Evolutionary conservation across 35 echinoderm and acorn worm species (phyloP).

Genomic region (Eucidaris tribuloides): DNA sequence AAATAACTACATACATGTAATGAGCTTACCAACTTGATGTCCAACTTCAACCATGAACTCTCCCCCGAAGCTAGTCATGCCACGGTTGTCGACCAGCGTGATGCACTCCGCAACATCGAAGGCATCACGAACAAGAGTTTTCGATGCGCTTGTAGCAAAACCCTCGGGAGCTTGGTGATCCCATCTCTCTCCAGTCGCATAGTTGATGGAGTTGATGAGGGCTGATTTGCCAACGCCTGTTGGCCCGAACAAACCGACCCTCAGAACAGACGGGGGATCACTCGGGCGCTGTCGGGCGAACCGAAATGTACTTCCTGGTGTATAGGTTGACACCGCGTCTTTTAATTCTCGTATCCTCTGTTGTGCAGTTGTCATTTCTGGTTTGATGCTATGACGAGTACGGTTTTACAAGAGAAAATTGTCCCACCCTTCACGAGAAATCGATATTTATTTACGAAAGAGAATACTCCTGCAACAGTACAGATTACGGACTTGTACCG

Average conservation of each 20-base stretch:
- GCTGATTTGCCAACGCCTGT: background rate
- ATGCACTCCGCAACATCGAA: background rate
- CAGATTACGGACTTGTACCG: no score
- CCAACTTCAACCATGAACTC: constrained; percentile 1
- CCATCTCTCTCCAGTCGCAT: background rate
- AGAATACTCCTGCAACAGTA: no score
- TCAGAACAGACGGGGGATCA: background rate
- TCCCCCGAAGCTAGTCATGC: background rate
- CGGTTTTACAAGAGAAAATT: no score
- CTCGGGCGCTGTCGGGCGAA: background rate
- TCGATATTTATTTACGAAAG: no score
- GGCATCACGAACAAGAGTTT: background rate
- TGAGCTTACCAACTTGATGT: background rate
- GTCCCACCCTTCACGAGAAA: no score
- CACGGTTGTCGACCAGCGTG: background rate
- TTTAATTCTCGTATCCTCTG: background rate
- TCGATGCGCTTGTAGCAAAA: background rate
- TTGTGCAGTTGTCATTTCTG: no score
- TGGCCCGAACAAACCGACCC: background rate
- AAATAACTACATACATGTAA: no score
- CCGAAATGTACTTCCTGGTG: background rate
- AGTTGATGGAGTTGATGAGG: background rate
- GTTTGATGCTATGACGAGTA: no score
- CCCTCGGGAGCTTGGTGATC: background rate
- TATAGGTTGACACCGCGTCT: background rate